Evolutionary conservation across 2,888 invertebrate genomes (phyloP).

Genomic region (Apocheima hispidaria): DNA sequence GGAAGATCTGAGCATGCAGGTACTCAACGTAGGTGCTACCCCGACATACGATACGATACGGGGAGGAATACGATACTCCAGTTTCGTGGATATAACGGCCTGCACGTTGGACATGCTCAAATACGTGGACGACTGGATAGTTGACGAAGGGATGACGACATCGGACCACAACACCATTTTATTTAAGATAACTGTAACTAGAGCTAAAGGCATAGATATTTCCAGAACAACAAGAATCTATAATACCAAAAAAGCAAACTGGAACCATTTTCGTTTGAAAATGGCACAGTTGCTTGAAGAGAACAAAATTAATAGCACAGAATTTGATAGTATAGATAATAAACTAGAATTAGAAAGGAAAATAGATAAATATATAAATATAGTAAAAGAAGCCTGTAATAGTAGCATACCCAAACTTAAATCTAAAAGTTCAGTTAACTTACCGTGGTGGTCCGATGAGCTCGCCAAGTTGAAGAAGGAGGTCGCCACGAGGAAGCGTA

Average conservation of each 20-base stretch:
- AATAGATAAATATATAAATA: no score
- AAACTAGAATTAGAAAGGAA: neutral
- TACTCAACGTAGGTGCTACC: no score
- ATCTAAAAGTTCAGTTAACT: slow-evolving; percentile 10
- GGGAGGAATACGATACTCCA: neutral
- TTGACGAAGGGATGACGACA: slow-evolving; percentile 1
- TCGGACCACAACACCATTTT: slow-evolving; percentile 7
- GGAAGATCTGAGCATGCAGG: no score
- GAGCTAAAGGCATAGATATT: slow-evolving; percentile 1
- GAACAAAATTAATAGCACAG: neutral
- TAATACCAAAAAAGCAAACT: no score
- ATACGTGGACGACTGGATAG: neutral
- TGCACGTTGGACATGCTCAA: neutral
- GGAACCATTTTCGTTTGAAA: no score
- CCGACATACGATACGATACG: neutral
- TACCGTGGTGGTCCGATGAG: slow-evolving; percentile 44
- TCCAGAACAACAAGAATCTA: no score
- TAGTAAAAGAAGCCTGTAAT: slow-evolving; percentile 15
- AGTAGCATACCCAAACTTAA: slow-evolving; percentile 12
- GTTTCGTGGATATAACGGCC: slow-evolving; percentile 5
- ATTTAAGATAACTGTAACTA: neutral
- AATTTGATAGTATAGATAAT: neutral
- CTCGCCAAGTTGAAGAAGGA: slow-evolving; percentile 33
- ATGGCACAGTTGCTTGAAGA: neutral
- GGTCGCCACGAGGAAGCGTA: slow-evolving; percentile 31